Evolutionary conservation across 1,140 invertebrate genomes (phyloP), one percentile per base, ranked within the genome.

Genomic region (Spodoptera frugiperda): DNA sequence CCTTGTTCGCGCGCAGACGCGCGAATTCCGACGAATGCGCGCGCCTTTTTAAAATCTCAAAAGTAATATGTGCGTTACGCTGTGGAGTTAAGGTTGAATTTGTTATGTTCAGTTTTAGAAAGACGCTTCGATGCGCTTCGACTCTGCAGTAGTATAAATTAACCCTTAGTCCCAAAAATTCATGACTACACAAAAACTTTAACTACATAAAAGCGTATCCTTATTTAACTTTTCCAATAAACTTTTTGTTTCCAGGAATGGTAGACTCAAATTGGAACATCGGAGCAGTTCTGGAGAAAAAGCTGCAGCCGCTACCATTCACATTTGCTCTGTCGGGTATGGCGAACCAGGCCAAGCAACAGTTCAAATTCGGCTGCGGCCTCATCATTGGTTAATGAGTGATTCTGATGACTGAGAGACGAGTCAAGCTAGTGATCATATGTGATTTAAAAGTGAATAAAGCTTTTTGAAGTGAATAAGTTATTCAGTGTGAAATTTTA

Each of bases 231-330:
- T 25, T 25, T 25, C 25, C 25, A 25, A 25, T 25, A 25, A 25
- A 25, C 25, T 4, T 25, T 14, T 4, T 44, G 10, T 61, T 83
- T 84, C 21, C 90, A 98, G 98, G 98, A 85, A 97, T 97, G 89
- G 94, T 99, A 51, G 99, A 99, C 94, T 98, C 98, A 61, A 99
- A 99, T 93, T 99, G 98, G 98, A 98, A 96, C 75, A 97, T 99
- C 46, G 98, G 97, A 72, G 98, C 97, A 1, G 97, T 99, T 1
- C 93, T 99, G 81, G 99, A 99, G 93, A 99, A 99, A 95, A 97
- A 98, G 94, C 94, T 99, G 49, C 95, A 97, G 83, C 98, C 98
- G 21, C 94, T 99, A 84, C 99, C 99, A 74, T 99, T 99, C 91
- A 97, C 98, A 2, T 97, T 99, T 84, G 96, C 97, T 9, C 94